Evolutionary conservation across 2,797 vertebrate genomes (phyloP), one percentile per base, ranked within the genome.

Genomic region (Platalea minor): DNA sequence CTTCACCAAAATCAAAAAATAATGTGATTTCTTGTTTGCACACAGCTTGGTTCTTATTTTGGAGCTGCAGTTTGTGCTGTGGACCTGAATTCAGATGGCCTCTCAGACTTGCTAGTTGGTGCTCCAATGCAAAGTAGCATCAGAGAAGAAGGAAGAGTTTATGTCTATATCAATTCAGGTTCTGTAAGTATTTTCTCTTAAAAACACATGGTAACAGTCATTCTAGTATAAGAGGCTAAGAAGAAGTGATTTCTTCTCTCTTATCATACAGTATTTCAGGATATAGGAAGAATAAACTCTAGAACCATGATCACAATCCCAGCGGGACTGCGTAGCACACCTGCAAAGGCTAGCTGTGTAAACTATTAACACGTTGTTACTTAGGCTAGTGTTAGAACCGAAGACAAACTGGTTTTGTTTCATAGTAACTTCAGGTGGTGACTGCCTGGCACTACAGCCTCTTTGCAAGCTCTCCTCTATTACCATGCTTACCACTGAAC

Each of bases 101-200:
- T 99, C 53, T 99, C 99, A 9, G 99, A 99, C 90, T 98, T 99
- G 56, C 97, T 99, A 39, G 99, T 99, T 3, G 99, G 99, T 17
- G 99, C 99, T 17, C 99, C 99, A 7, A 98, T 99, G 99, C 97
- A 98, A 87, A 99, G 99, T 85, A 97, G 93, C 14, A n/a, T 98
- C 85, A 98, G 99, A 94, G 99, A 99, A 96, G 99, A 99, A 96
- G 99, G 99, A 45, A 98, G 98, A 79, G 99, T 99, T 78, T 98
- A 99, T 16, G 99, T 99, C 76, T 99, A 99, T 95, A 98, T 99
- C 93, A 99, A 99, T 97, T 98, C 98, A n/a, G 99, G 99, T 79
- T 83, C 92, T 95, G 99, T 99, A 97, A 97, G 98, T 98, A 75
- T 96, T 88, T 89, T 84, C 51, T 87, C 53, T 46, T 56, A 35